Evolutionary conservation across 1,140 invertebrate genomes (phyloP).

Genomic region (Trichonephila clavipes): DNA sequence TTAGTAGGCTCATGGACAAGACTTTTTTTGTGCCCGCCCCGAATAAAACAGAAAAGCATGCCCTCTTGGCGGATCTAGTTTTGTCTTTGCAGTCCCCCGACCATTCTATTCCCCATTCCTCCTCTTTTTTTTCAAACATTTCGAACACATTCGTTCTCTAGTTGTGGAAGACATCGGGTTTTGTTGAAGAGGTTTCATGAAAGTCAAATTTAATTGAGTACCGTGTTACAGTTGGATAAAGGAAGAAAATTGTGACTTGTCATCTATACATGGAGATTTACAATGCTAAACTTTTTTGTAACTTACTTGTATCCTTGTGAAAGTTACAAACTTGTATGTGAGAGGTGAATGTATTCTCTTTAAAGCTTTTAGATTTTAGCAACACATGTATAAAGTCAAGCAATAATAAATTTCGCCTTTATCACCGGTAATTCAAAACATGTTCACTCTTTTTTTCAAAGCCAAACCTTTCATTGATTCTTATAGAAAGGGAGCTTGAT

Average conservation of each 20-base stretch:
- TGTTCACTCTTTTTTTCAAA: no score
- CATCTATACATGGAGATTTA: background rate
- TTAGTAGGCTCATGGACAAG: slow-evolving; percentile 27
- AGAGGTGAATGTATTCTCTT: no score
- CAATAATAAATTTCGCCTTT: no score
- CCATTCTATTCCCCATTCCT: background rate
- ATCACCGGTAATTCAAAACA: no score
- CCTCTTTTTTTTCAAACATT: background rate
- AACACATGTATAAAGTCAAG: no score
- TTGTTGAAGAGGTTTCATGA: background rate
- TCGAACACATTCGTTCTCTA: background rate
- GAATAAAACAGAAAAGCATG: background rate
- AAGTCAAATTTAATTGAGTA: background rate
- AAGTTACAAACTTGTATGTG: no score
- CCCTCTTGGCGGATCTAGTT: slow-evolving; percentile 22
- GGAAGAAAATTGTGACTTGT: background rate
- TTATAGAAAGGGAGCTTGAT: no score
- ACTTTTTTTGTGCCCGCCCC: slow-evolving; percentile 10
- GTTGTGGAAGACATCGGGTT: background rate
- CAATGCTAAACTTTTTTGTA: no score
- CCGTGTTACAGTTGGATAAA: background rate
- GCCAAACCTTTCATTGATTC: no score
- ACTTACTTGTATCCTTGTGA: no score
- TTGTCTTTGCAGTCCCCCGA: background rate
- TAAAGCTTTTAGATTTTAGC: no score